Evolutionary conservation across 2,113 vertebrate genomes (phyloP), one percentile per base, ranked within the genome.

Genomic region (Platycercus adscitus): DNA sequence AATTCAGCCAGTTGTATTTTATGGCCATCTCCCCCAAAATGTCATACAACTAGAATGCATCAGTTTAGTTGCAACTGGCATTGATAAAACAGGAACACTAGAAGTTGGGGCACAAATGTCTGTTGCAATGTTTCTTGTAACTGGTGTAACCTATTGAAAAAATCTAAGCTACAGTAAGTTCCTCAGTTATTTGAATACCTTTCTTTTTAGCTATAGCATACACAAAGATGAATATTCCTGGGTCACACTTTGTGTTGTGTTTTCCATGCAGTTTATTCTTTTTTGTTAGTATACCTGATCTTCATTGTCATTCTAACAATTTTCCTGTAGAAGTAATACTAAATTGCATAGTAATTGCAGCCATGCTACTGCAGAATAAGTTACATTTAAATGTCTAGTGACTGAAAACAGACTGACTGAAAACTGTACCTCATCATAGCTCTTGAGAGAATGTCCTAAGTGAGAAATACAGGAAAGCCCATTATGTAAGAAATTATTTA

Each of bases 341-440:
- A 82, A 94, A 91, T 90, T 95, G 78, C 53, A 77, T 61, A 72
- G 68, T 56, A 78, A 85, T 85, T 92, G 73, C 76, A 93, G 89
- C 86, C 76, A 95, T 90, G 44, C 50, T 60, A n/a, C 69, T 93
- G 91, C 93, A 93, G 88, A 73, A 95, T 81, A 96, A 96, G 76
- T 89, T 89, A 86, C 87, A 87, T 94, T 96, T 95, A 92, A 58
- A 78, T 80, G 92, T 43, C 46, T 63, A 63, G 65, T 89, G 91
- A 90, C 86, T 71, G 93, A 93, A 95, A 97, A 93, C 80, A 96
- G 91, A 65, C 28, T 26, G 35, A 61, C 31, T 53, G 65, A 78
- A 75, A 86, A 43, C 28, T 37, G 16, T 50, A 55, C 41, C n/a
- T 47, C 55, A 23, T 68, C 69, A 64, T 31, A 86, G 70, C 23